phyloP scores from a whole-genome alignment of 2,797 vertebrate species.

The Orestias chungarensis region DNA sequence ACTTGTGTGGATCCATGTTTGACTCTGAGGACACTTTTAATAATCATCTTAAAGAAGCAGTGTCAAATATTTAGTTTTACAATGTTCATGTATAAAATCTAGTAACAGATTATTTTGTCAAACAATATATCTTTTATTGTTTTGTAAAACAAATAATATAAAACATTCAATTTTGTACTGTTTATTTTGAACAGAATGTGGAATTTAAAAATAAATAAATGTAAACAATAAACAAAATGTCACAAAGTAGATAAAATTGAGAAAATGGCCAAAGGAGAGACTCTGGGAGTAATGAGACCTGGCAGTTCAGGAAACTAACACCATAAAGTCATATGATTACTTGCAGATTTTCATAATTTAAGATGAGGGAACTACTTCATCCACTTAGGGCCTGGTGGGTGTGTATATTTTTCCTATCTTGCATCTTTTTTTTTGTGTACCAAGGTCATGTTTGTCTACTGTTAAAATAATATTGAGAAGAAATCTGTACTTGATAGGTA shows the following conservation, averaged over 20 bases:
- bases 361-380: background rate
- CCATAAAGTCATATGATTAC: background rate
- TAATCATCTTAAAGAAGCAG: no score
- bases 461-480: background rate
- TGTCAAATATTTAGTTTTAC: no score
- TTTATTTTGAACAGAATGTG: no score
- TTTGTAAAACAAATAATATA: no score
- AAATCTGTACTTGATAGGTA: background rate
- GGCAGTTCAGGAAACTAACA: background rate
- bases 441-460: background rate
- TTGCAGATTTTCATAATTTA: background rate
- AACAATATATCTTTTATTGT: no score
- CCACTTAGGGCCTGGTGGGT: background rate
- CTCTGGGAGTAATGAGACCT: background rate
- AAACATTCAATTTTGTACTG: no score
- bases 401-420: background rate
- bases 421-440: background rate
- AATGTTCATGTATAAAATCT: no score
- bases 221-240: background rate
- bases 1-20: background rate
- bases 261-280: background rate
- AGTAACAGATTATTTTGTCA: no score
- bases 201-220: background rate
- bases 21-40: conserved; percentile 7
- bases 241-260: background rate